These are phyloP conservation scores for Oreochromis tanganicae DNA, from an alignment of 2,113 vertebrate genomes.

Conservation along the genomic window DNA sequence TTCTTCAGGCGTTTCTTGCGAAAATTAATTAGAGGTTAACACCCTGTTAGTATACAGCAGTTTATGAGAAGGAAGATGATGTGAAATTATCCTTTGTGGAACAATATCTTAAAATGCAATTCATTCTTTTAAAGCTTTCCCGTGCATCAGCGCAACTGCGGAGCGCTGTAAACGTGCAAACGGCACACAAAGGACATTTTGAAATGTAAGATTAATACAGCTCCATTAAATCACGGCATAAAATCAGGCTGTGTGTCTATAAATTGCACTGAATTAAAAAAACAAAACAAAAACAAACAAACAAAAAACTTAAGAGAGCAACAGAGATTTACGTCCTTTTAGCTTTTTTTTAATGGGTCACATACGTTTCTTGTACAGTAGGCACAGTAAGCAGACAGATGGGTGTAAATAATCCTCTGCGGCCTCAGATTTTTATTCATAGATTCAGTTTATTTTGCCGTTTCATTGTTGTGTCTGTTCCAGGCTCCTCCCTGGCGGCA, in stretches of 20 bases:
- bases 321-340: neutral
- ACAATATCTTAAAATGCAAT: neutral
- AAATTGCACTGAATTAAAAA: neutral
- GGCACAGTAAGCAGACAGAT: constrained; percentile 35
- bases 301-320: neutral
- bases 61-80: neutral
- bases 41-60: neutral
- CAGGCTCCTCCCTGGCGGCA: constrained; percentile 61
- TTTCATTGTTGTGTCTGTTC: constrained; percentile 71
- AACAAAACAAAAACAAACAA: neutral
- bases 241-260: neutral
- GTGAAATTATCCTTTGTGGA: neutral
- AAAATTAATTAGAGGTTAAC: constrained; percentile 21
- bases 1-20: neutral
- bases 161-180: neutral
- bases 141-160: neutral
- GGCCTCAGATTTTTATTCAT: constrained; percentile 59
- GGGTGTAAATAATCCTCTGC: constrained; percentile 51
- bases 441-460: constrained; percentile 62
- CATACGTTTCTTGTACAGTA: constrained; percentile 20
- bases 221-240: neutral
- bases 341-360: neutral
- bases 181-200: neutral
- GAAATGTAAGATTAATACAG: neutral
- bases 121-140: neutral